Percentiles rank a stretch among this genome's conserved stretches.
Conservation (phyloP, 2,888 invertebrate species). For the Nephrotoma flavescens region DNA sequence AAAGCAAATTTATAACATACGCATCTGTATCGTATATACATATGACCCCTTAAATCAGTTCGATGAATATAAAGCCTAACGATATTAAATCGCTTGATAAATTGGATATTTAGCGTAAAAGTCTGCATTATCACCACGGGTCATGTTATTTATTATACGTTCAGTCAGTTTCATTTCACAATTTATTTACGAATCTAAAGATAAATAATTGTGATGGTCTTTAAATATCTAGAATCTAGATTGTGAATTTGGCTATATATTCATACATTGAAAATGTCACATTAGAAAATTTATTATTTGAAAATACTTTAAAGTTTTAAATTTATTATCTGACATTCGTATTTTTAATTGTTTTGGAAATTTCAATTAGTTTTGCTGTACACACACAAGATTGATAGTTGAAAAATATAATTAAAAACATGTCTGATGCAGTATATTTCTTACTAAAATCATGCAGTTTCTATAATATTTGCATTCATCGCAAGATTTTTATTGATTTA, state of each 20-base stretch:
- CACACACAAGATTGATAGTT: neutral
- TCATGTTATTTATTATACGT: neutral
- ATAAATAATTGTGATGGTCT: too few species aligned
- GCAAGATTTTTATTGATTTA: too few species aligned
- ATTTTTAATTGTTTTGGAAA: neutral
- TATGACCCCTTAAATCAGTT: neutral
- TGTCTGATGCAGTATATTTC: too few species aligned
- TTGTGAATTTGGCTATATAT: neutral
- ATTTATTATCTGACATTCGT: neutral
- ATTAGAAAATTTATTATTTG: neutral
- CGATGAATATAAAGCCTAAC: neutral
- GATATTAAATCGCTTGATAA: neutral
- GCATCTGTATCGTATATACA: neutral
- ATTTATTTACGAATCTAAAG: too few species aligned
- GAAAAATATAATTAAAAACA: too few species aligned
- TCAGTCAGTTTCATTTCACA: too few species aligned
- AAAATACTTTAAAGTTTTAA: neutral
- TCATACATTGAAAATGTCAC: neutral
- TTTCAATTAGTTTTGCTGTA: neutral
- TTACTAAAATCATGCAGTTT: too few species aligned
- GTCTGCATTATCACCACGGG: neutral
- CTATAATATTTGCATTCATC: too few species aligned
- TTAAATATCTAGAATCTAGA: neutral
- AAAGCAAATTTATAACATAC: neutral
- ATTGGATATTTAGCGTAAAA: neutral